Base-by-base conservation (phyloP, 2,888 invertebrate genomes). In the Augiades crinisus region DNA sequence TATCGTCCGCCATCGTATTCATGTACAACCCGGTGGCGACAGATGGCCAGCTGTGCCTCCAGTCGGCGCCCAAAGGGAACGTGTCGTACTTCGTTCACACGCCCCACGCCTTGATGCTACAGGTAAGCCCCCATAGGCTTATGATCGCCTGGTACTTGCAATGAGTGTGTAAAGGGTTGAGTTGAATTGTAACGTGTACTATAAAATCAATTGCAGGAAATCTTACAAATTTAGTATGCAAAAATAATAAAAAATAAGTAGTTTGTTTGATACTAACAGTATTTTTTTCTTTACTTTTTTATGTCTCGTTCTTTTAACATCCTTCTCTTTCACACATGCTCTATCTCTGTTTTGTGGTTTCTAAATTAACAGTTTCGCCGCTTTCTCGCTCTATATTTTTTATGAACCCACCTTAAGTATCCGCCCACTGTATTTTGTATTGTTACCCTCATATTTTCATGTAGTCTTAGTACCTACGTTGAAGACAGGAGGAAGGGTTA, bases 1-100 rank as follows among this genome's bases (percentile, higher is more conserved):
- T 99, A 76, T 98, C 99, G 58, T 96, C 94, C 70, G 97, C 96
- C 62, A 97, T 99, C 79, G 98, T 99, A 75, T 99, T 99, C 91
- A 98, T 99, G 97, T 99, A 99, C 92, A 99, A 99, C 90, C 99
- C 99, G 58, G 99, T 99, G 70, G 99, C 99, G 59, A 99, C 99
- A 61, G 99, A 99, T 89, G 97, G 98, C 62, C 99, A 99, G 90
- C 92, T 99, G 59, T 99, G 99, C 90, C 93, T 99, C 64, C 99
- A 99, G 90, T 98, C 98, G 41, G 98, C 99, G 64, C 99, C 99
- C 51, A 99, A 99, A 90, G 98, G 98, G 76, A 99, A 98, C 87
- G 93, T 95, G 68, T 97, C 98, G 62, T 98, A 97, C 91, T 99
- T 99, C 92, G 98, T 99, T 74, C 99, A 99, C 91, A 98, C 98